phyloP scores from a whole-genome alignment of 1,140 invertebrate species.

The Megalopta genalis region DNA sequence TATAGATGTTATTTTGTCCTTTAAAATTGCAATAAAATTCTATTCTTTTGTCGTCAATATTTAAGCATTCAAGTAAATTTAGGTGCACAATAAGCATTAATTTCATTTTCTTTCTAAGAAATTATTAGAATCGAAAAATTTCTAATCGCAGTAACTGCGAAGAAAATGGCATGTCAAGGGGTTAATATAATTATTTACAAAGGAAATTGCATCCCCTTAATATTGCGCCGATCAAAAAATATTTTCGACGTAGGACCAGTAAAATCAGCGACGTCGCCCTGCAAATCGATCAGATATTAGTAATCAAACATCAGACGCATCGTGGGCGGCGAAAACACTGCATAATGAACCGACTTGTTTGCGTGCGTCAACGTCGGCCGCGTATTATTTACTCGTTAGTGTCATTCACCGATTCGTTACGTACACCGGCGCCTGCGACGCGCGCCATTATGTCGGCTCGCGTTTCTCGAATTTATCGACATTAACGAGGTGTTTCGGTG shows the following conservation, averaged over 20 bases:
- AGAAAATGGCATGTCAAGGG: no score
- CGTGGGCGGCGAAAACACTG: constrained; percentile 41
- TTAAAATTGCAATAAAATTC: no score
- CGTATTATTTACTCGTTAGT: constrained; percentile 66
- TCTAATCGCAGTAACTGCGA: no score
- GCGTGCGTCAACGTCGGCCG: constrained; percentile 50
- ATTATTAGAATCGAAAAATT: no score
- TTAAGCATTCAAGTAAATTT: no score
- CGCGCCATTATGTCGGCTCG: constrained; percentile 15
- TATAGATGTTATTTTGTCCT: no score
- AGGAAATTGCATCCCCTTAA: neutral
- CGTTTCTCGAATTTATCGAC: constrained; percentile 44
- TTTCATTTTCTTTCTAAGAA: no score
- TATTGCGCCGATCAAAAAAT: neutral
- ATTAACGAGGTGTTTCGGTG: constrained; percentile 56
- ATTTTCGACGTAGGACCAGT: no score
- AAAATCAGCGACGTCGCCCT: neutral
- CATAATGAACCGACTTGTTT: constrained; percentile 64
- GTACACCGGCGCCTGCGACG: constrained; percentile 14
- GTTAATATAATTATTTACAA: no score
- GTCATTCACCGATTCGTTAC: constrained; percentile 59
- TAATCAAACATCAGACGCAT: constrained; percentile 43
- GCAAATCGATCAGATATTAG: constrained; percentile 55
- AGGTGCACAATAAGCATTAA: no score
- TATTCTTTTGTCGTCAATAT: no score